Evolutionary conservation across 1,140 invertebrate species (phyloP).

Genomic region (Drosophila simulans): DNA sequence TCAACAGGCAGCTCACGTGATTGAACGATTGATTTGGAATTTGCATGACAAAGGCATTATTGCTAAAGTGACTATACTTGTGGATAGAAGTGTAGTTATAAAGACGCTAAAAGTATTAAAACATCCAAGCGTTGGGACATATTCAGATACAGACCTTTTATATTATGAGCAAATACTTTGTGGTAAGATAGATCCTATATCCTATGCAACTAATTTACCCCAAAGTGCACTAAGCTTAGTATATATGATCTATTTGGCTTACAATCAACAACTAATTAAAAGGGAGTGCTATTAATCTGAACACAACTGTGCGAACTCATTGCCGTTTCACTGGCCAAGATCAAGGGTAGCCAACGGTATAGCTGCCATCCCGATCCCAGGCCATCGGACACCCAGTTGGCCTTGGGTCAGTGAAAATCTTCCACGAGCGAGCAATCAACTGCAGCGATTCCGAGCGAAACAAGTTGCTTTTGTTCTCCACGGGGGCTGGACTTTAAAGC

Average conservation of each 20-base stretch:
- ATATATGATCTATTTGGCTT: neutral
- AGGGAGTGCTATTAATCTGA: too few relatives aligned
- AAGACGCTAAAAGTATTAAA: neutral
- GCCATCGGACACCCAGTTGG: conserved; percentile 47
- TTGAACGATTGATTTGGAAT: conserved; percentile 21
- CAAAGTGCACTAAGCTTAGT: neutral
- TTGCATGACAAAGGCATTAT: conserved; percentile 47
- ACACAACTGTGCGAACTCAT: too few relatives aligned
- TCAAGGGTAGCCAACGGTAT: conserved; percentile 72
- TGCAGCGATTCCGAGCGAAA: conserved; percentile 20
- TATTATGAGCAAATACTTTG: too few relatives aligned
- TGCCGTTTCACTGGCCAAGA: conserved; percentile 39
- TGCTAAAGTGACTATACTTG: neutral
- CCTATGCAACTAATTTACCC: neutral
- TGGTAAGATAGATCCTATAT: neutral
- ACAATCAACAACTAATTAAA: neutral
- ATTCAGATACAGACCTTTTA: too few relatives aligned
- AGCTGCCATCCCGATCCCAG: conserved; percentile 13
- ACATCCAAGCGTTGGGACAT: too few relatives aligned
- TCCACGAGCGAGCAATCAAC: conserved; percentile 66
- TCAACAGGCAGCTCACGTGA: conserved; percentile 63
- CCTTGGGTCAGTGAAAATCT: conserved; percentile 67
- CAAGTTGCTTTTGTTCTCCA: conserved; percentile 41
- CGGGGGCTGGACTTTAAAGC: conserved; percentile 29
- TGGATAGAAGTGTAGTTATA: neutral